Conservation (phyloP, 64 coral and sea anemone genomes). For the Actinia tenebrosa region DNA sequence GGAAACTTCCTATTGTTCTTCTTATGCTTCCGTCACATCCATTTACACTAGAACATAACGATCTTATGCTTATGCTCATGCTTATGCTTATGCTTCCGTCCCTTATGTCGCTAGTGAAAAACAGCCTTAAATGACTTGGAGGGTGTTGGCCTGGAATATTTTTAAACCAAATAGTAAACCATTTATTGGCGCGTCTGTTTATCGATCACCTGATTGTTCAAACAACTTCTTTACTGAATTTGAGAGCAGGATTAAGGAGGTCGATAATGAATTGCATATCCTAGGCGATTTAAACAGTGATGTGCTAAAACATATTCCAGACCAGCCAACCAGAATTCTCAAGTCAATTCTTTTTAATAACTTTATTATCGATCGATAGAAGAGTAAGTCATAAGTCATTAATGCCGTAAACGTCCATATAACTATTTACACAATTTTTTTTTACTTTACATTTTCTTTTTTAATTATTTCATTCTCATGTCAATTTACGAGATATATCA, state of each 20-base stretch:
- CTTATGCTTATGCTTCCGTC: no score
- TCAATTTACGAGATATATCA: no score
- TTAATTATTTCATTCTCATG: no score
- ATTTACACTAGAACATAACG: no score
- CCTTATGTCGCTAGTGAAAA: no score
- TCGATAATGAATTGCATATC: background rate
- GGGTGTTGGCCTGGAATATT: background rate
- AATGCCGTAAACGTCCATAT: no score
- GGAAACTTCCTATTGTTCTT: no score
- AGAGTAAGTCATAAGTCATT: background rate
- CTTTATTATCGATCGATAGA: background rate
- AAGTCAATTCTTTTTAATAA: background rate
- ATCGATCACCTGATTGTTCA: background rate
- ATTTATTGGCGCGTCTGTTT: background rate
- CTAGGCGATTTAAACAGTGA: background rate
- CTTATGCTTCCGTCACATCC: no score
- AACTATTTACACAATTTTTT: no score
- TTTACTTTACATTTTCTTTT: no score
- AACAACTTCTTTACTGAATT: background rate
- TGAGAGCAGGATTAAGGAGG: background rate
- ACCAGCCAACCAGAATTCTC: background rate
- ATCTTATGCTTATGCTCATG: no score
- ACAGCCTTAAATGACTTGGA: background rate
- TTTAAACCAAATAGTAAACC: background rate
- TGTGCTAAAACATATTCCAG: background rate